Evolutionary conservation across 2,113 vertebrate species (phyloP).

Genomic region (Zeus faber): DNA sequence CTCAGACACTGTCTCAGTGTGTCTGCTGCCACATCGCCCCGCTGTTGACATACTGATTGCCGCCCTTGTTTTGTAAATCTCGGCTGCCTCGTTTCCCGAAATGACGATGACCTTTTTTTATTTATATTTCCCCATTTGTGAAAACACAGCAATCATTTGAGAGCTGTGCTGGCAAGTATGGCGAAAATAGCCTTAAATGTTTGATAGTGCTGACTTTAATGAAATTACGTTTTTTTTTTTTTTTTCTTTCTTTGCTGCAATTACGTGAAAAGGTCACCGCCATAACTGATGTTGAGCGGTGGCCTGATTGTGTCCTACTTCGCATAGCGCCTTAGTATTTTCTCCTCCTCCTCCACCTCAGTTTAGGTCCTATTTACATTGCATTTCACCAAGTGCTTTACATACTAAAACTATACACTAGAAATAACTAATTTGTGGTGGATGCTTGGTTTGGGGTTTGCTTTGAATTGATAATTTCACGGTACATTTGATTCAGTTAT

Average conservation of each 20-base stretch:
- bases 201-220: conserved; percentile 54
- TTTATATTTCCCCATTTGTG: too few species aligned
- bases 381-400: conserved; percentile 6
- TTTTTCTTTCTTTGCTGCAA: conserved; percentile 55
- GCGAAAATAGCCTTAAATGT: conserved; percentile 59
- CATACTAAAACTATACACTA: neutral
- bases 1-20: conserved; percentile 34
- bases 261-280: conserved; percentile 64
- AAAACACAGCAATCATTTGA: conserved; percentile 53
- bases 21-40: conserved; percentile 26
- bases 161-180: conserved; percentile 41
- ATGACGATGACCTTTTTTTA: conserved; percentile 58
- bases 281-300: conserved; percentile 58
- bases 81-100: conserved; percentile 45
- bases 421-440: conserved; percentile 34
- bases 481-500: conserved; percentile 46
- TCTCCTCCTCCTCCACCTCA: conserved; percentile 39
- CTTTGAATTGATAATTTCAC: conserved; percentile 48
- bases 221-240: too few species aligned
- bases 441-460: conserved; percentile 36
- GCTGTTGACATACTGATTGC: conserved; percentile 54
- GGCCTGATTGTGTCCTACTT: conserved; percentile 50
- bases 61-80: conserved; percentile 55
- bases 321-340: conserved; percentile 27
- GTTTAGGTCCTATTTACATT: conserved; percentile 23